Base-by-base conservation (phyloP, 2,113 vertebrate genomes). In the Eurystomus gularis region DNA sequence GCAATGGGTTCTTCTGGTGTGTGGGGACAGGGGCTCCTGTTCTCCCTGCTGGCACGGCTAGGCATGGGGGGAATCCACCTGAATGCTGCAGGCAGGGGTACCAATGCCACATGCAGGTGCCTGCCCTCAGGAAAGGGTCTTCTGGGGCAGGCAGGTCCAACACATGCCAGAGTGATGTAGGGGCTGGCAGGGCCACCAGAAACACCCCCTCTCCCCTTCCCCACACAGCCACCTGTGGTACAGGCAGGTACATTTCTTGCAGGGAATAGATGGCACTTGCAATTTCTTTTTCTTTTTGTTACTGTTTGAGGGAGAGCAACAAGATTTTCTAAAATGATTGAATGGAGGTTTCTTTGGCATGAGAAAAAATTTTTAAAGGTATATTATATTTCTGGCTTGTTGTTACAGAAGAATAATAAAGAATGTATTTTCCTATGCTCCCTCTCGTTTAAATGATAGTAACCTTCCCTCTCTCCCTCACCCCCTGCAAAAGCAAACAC, bases 371-470 rank as follows among this genome's bases (percentile, higher is more conserved):
- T 98, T 98, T 98, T 98, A 98, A 98, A 98, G 97, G 96, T 98
- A 98, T 98, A 98, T 97, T 98, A 98, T 98, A 98, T 98, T 98
- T 98, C 98, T 98, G 98, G 98, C 97, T 98, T 98, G 98, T 98
- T 98, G 98, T 98, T 98, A 98, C 98, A 98, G 98, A 98, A 98
- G 97, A 98, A 94, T 96, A 98, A 98, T 98, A 98, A 98, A 98
- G 98, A 98, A 98, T 98, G 98, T 98, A 98, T 98, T 98, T 98
- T 98, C 98, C 97, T 98, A 98, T 71, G 79, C 88, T 93, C 35
- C 91, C 96, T 94, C 77, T 97, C 92, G 92, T 95, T 98, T 95
- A 82, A 93, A 95, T 86, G 66, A 17, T 3, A 39, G 55, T 7
- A 52, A 49, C 44, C 31, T 51, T 51, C 33, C 37, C 31, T 23